phyloP scores from a whole-genome alignment of 2,113 vertebrate species.

The Myodes glareolus region DNA sequence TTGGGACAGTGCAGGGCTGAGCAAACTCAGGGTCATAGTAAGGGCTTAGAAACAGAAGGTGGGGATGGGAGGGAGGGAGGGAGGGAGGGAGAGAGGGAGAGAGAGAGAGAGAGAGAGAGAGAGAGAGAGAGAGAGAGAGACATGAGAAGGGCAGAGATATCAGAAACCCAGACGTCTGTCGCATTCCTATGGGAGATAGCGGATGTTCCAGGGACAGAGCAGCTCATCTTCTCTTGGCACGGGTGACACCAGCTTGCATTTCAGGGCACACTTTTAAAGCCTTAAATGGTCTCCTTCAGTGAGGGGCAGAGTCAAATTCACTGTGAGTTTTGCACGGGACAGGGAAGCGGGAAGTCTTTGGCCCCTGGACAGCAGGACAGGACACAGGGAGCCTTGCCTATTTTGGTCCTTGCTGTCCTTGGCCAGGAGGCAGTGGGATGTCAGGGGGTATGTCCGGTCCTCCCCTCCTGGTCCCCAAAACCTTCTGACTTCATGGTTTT shows the following conservation, averaged over 20 bases:
- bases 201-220: constrained; percentile 63
- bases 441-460: neutral
- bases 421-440: neutral
- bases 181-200: constrained; percentile 81
- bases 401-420: constrained; percentile 51
- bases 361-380: neutral
- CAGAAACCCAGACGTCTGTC: constrained; percentile 51
- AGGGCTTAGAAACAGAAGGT: neutral
- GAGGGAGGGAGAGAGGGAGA: too few relatives aligned
- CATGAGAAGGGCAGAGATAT: neutral
- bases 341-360: neutral
- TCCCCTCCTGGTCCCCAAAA: neutral
- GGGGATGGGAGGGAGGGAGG: neutral
- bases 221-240: constrained; percentile 75
- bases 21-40: neutral
- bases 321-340: neutral
- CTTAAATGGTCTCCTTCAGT: constrained; percentile 78
- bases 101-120: neutral
- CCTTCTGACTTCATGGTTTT: neutral
- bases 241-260: constrained; percentile 57
- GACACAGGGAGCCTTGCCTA: neutral
- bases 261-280: constrained; percentile 65
- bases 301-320: neutral
- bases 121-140: neutral
- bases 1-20: neutral